Conservation (phyloP, 2,888 invertebrate species). For the Melanargia galathea region DNA sequence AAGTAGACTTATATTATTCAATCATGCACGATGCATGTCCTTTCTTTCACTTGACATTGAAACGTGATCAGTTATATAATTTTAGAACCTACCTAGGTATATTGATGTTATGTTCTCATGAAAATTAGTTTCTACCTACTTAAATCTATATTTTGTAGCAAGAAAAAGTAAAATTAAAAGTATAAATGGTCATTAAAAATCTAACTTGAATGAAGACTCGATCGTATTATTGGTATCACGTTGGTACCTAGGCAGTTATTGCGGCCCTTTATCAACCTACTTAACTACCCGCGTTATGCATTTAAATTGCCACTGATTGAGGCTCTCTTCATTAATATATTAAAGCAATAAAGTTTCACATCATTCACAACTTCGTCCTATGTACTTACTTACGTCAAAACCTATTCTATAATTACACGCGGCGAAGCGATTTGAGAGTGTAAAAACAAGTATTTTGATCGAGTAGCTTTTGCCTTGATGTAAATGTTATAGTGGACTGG, state of each 20-base stretch:
- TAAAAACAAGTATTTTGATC: slow-evolving; percentile 28
- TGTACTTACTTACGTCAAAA: slow-evolving; percentile 10
- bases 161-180: too few relatives aligned
- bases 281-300: not conserved
- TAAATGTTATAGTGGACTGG: slow-evolving; percentile 37
- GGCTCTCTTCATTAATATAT: too few relatives aligned
- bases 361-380: slow-evolving; percentile 1
- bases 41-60: slow-evolving; percentile 79
- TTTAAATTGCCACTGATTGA: not conserved
- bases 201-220: not conserved
- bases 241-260: not conserved
- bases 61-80: slow-evolving; percentile 58
- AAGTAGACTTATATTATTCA: slow-evolving; percentile 45
- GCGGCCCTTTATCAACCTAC: not conserved
- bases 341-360: slow-evolving; percentile 6
- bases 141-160: not conserved
- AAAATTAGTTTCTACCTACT: slow-evolving; percentile 19
- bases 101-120: slow-evolving; percentile 29
- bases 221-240: not conserved
- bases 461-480: slow-evolving; percentile 38
- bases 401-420: slow-evolving; percentile 13
- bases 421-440: slow-evolving; percentile 16
- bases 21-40: slow-evolving; percentile 58
- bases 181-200: not conserved
- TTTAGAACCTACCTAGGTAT: slow-evolving; percentile 59